Evolutionary conservation across 2,113 vertebrate genomes (phyloP).

Genomic region (Columbina picui): DNA sequence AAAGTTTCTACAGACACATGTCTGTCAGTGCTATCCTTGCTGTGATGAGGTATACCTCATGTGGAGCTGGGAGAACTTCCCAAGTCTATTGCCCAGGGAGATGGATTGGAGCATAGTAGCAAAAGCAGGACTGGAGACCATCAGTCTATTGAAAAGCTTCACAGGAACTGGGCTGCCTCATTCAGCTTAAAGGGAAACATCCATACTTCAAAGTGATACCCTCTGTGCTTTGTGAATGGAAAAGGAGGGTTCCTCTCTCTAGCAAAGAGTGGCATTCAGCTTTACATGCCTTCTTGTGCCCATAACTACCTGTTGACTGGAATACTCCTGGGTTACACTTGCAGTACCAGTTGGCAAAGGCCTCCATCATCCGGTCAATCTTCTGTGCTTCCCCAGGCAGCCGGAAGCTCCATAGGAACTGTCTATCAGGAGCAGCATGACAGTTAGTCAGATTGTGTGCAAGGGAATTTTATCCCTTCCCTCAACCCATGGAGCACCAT

Average conservation of each 20-base stretch:
- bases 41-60: background rate
- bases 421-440: slow-evolving; percentile 70
- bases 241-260: background rate
- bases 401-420: slow-evolving; percentile 97
- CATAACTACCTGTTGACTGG: slow-evolving; percentile 87
- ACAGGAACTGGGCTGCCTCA: background rate
- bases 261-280: background rate
- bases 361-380: slow-evolving; percentile 97
- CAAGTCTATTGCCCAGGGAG: background rate
- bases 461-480: background rate
- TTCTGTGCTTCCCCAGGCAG: slow-evolving; percentile 96
- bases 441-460: background rate
- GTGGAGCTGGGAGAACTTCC: background rate
- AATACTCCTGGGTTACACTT: slow-evolving; percentile 88
- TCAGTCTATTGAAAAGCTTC: background rate
- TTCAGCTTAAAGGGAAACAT: background rate
- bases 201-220: background rate
- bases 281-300: background rate
- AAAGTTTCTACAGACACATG: background rate
- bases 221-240: background rate
- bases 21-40: background rate
- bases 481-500: background rate
- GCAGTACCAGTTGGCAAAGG: slow-evolving; percentile 91
- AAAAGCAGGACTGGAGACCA: background rate
- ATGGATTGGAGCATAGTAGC: background rate